Evolutionary conservation across 2,888 invertebrate genomes (phyloP), one percentile per base, ranked within the genome.

Genomic region (Didymodactylos carnosus): DNA sequence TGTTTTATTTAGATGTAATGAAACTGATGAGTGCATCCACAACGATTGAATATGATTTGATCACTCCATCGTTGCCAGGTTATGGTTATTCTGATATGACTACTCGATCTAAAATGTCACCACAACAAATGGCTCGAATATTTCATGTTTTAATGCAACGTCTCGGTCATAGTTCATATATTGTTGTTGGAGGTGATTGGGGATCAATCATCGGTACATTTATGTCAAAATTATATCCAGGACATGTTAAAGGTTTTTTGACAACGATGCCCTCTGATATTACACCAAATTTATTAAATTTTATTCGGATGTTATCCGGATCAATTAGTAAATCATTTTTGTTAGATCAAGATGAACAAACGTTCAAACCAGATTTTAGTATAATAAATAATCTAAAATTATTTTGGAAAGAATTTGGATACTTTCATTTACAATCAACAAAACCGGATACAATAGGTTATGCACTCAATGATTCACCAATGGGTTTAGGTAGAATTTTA

Each of bases 381-480:
- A n/a, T 25, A n/a, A 23, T 4, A 19, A 3, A 71, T 4, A 40
- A n/a, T 71, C 27, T 35, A 14, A 25, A 70, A 7, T 35, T 27
- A n/a, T 19, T 62, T 1, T 62, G 62, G 62, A 35, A 87, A 70
- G 73, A 75, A 77, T 77, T 80, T 16, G 86, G 86, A 10, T 86
- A 86, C 78, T 74, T 89, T 78, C 91, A 92, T 80, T 77, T 92
- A 8, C 92, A 93, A 80, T 87, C 90, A 0, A 91, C 92, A 0
- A 92, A 91, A 81, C 92, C 93, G 19, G 92, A 93, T 79, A 91
- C 92, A 0, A 84, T 91, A 77, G 90, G 90, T 27, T 85, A 87
- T 1, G 88, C 85, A 0, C 81, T 92, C 41, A 84, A 86, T 25
- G 89, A 91, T 78, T 89, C 90, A 0, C 94, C 94, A 0, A 87